Evolutionary conservation across 2,797 vertebrate genomes (phyloP).

Genomic region (Girardinus metallicus): DNA sequence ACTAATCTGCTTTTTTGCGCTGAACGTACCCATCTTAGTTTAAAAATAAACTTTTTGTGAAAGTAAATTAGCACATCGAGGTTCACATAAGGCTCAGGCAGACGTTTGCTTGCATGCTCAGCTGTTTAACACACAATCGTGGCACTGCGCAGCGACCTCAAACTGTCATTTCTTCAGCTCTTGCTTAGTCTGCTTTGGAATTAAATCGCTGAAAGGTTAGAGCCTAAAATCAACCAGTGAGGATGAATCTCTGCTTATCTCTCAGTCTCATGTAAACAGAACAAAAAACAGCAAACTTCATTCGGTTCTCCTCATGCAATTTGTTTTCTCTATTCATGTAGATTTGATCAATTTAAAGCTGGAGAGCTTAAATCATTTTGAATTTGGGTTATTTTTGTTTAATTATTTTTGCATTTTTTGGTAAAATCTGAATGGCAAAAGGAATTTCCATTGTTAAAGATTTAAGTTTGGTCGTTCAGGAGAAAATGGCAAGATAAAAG

Average conservation of each 20-base stretch:
- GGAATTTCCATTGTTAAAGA: background rate
- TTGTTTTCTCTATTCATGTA: background rate
- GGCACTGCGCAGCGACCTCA: conserved; percentile 50
- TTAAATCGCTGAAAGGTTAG: conserved; percentile 32
- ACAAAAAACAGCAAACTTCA: background rate
- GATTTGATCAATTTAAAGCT: background rate
- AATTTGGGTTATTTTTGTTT: background rate
- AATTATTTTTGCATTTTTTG: background rate
- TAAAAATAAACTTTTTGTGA: conserved; percentile 44
- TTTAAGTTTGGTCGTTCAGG: background rate
- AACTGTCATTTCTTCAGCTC: conserved; percentile 59
- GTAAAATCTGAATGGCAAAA: background rate
- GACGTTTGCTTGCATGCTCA: conserved; percentile 43
- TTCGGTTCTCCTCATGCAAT: background rate
- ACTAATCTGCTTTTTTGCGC: background rate
- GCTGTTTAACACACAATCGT: conserved; percentile 38
- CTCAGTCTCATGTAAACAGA: background rate
- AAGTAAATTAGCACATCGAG: conserved; percentile 51
- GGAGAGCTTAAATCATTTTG: background rate
- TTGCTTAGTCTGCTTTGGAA: conserved; percentile 29
- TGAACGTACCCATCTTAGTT: conserved; percentile 9
- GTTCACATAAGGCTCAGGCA: conserved; percentile 22
- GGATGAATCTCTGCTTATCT: conserved; percentile 4
- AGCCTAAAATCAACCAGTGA: conserved; percentile 13
- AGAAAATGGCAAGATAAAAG: background rate